Evolutionary conservation across 2,113 vertebrate species (phyloP).

Genomic region (Machaerirhynchus nigripectus): DNA sequence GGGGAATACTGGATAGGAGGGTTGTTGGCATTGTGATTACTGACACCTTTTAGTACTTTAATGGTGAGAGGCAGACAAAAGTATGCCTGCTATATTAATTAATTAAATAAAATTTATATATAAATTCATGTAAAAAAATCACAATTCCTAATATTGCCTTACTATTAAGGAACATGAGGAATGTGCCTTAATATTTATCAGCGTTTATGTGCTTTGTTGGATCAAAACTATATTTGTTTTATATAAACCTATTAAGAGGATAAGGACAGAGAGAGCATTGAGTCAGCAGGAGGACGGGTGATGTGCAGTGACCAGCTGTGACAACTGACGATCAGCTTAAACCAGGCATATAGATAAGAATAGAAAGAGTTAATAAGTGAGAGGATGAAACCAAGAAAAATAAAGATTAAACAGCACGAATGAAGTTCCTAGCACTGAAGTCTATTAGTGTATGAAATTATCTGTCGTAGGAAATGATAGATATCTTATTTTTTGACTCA

Average conservation of each 20-base stretch:
- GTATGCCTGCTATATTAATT: neutral
- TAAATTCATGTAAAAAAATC: neutral
- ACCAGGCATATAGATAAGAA: neutral
- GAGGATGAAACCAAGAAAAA: neutral
- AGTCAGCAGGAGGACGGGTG: neutral
- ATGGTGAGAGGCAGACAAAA: neutral
- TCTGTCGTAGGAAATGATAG: neutral
- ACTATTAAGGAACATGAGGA: neutral
- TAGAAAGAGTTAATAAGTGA: neutral
- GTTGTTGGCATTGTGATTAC: neutral
- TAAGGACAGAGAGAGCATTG: neutral
- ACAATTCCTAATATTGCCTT: neutral
- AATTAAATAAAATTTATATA: neutral
- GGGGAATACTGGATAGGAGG: accelerated
- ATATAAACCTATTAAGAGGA: neutral
- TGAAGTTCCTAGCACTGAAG: neutral
- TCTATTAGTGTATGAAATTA: neutral
- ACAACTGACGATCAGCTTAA: neutral
- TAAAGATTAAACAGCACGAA: neutral
- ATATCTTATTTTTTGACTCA: neutral
- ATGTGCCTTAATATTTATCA: neutral
- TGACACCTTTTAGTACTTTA: neutral
- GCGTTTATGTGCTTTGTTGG: neutral
- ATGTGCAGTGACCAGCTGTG: neutral
- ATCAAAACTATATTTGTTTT: neutral